Evolutionary conservation across 2,888 invertebrate species (phyloP).

Genomic region (Agrochola litura): DNA sequence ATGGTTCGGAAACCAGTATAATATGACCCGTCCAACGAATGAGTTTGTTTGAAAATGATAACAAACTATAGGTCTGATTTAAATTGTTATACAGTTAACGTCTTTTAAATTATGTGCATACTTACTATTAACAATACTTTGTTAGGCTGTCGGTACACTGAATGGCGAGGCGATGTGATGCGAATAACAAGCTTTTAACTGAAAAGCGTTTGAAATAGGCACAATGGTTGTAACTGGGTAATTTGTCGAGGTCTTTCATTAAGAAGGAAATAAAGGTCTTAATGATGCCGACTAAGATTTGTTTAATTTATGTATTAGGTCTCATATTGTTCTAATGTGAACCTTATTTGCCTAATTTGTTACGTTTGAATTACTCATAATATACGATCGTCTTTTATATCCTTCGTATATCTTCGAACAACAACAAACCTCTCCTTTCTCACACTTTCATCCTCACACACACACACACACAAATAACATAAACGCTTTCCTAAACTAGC

Average conservation of each 20-base stretch:
- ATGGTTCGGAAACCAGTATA: slow-evolving; percentile 29
- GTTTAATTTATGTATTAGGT: background rate
- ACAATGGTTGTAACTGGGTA: slow-evolving; percentile 12
- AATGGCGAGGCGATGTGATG: slow-evolving; percentile 45
- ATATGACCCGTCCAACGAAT: slow-evolving; percentile 40
- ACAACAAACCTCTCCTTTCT: background rate
- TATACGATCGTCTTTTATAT: background rate
- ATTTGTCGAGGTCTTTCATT: slow-evolving; percentile 35
- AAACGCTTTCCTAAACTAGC: background rate
- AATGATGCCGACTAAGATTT: background rate
- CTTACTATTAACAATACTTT: slow-evolving; percentile 55
- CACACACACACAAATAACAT: too few relatives aligned
- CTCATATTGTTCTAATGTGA: background rate
- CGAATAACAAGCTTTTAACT: slow-evolving; percentile 51
- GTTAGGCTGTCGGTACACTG: slow-evolving; percentile 51
- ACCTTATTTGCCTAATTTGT: background rate
- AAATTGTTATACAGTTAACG: slow-evolving; percentile 48
- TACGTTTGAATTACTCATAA: background rate
- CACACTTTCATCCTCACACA: background rate
- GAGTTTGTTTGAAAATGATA: slow-evolving; percentile 48
- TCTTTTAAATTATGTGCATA: slow-evolving; percentile 68
- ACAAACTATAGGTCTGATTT: slow-evolving; percentile 47
- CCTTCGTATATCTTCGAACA: background rate
- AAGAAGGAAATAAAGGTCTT: background rate
- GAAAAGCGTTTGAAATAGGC: slow-evolving; percentile 30